Evolutionary conservation across 1,140 invertebrate species (phyloP).

Genomic region (Lordiphosa mommai): DNA sequence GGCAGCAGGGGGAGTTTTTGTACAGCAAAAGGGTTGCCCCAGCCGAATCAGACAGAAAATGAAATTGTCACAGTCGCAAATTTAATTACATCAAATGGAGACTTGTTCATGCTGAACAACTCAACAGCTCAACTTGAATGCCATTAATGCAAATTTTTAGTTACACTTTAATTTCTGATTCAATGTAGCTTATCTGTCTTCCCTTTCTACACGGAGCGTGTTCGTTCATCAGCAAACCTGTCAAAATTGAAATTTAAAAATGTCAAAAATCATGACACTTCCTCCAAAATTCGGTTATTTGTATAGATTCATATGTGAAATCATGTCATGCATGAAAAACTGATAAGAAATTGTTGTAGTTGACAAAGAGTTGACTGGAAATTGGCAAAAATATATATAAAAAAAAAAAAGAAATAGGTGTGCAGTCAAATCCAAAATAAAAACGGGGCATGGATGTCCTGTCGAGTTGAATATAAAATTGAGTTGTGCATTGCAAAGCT

Average conservation of each 20-base stretch:
- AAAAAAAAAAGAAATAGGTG: conserved; percentile 13
- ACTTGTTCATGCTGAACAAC: neutral
- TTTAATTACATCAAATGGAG: conserved; percentile 63
- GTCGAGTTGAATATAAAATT: no score
- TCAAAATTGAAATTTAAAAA: conserved; percentile 70
- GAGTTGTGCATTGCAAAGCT: no score
- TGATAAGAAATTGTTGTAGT: conserved; percentile 47
- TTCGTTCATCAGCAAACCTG: conserved; percentile 40
- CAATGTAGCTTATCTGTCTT: neutral
- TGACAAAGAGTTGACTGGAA: conserved; percentile 35
- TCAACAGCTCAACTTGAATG: neutral
- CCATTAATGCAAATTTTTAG: conserved; percentile 3
- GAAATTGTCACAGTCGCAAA: conserved; percentile 67
- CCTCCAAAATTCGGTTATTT: conserved; percentile 29
- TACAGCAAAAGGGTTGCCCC: conserved; percentile 62
- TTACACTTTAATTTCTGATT: conserved; percentile 1
- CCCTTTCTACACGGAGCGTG: neutral
- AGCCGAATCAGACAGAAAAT: conserved; percentile 25
- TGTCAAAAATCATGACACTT: conserved; percentile 64
- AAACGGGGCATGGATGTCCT: conserved; percentile 4
- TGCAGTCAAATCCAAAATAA: neutral
- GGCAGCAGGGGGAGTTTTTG: conserved; percentile 3
- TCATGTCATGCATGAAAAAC: conserved; percentile 71
- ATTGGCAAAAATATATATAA: conserved; percentile 5
- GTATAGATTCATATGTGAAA: conserved; percentile 41